phyloP scores from a whole-genome alignment of 2,113 vertebrate genomes.

The Epinephelus cyanopodus region DNA sequence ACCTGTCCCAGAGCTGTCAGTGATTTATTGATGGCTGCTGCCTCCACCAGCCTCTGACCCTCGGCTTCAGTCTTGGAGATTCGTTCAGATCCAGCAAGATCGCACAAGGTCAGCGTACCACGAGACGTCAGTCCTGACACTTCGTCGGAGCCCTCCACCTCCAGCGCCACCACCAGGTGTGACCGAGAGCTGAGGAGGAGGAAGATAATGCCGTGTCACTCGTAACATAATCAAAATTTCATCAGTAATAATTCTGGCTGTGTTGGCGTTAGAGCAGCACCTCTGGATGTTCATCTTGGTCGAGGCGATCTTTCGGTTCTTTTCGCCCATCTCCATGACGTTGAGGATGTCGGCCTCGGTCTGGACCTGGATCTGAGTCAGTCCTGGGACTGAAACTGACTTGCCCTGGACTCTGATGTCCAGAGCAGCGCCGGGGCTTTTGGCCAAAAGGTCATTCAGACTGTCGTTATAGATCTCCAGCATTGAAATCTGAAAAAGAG shows the following conservation, averaged over 20 bases:
- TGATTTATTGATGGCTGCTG: conserved; percentile 81
- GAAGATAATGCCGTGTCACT: not conserved
- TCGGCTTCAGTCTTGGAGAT: conserved; percentile 79
- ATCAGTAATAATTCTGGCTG: not conserved
- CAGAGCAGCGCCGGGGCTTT: conserved; percentile 52
- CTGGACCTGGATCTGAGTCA: conserved; percentile 73
- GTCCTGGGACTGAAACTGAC: conserved; percentile 69
- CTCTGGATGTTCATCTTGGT: conserved; percentile 80
- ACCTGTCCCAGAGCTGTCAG: conserved; percentile 79
- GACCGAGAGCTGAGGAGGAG: conserved; percentile 74
- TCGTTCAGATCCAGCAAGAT: conserved; percentile 80
- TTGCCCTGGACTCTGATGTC: conserved; percentile 79
- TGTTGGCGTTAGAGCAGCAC: not conserved
- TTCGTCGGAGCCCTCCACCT: conserved; percentile 69
- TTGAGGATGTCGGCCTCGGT: conserved; percentile 75
- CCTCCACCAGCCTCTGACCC: conserved; percentile 81
- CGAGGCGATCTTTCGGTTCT: conserved; percentile 76
- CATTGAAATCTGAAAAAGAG: conserved; percentile 79
- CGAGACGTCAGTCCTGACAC: conserved; percentile 71
- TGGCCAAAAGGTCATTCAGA: conserved; percentile 75
- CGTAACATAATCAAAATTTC: not conserved
- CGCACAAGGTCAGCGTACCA: conserved; percentile 77
- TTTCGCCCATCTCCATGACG: conserved; percentile 74
- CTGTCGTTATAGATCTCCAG: conserved; percentile 82
- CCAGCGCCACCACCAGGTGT: conserved; percentile 78